Evolutionary conservation across 2,113 vertebrate genomes (phyloP), one percentile per base, ranked within the genome.

Genomic region (Pseudorasbora parva): DNA sequence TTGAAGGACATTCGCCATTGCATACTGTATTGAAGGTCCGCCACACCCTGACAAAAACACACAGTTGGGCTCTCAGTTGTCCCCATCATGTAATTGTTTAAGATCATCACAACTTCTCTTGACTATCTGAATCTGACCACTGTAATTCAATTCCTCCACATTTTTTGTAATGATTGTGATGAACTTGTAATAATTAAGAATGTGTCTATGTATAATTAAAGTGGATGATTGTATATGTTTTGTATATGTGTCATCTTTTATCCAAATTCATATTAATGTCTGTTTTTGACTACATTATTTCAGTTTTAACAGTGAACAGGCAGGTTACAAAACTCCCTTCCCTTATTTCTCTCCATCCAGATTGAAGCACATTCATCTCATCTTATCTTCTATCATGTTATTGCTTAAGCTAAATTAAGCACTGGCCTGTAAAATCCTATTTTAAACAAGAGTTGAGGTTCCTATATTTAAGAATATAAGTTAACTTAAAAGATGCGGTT

Each of bases 201-300:
- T 8, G 2, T 37, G 30, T 77, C 27, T 21, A 23, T 59, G 12
- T 7, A 19, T 57, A 78, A 78, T 62, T 62, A 78, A 78, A 78
- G 57, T 25, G 7, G 76, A 27, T 62, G 14, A 25, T 47, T 45
- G 75, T 60, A 43, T 25, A 59, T 23, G 30, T 12, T 37, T n/a
- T n/a, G n/a, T n/a, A n/a, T n/a, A n/a, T 57, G n/a, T 60, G 33
- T 47, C 14, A 1, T 43, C 11, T 62, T 62, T 78, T 62, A 62
- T 57, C 21, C 30, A n/a, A n/a, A 23, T 60, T 5, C 11, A 23
- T 25, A 78, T 11, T 33, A 75, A 11, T 5, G 4, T 19, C 0
- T 23, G 9, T 6, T 37, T 37, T 37, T 37, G 7, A 37, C 37
- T 6, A 8, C 62, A 66, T 4, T 33, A 7, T 30, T 64, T 64